Evolutionary conservation across 2,888 invertebrate species (phyloP).

Genomic region (Ctenicera cuprea): DNA sequence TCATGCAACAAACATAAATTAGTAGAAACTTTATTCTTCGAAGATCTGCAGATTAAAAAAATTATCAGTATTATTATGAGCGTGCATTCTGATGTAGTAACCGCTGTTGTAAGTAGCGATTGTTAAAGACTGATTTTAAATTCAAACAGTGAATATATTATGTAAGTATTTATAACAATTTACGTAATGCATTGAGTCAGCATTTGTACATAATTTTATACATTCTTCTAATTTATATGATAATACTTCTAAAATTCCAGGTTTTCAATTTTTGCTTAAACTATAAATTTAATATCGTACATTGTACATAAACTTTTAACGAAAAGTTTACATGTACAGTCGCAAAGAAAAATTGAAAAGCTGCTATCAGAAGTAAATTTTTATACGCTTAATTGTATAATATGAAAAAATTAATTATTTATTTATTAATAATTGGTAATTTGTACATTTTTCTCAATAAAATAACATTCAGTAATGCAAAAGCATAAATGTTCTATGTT

Average conservation of each 20-base stretch:
- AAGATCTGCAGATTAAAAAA: constrained; percentile 37
- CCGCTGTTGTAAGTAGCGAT: constrained; percentile 20
- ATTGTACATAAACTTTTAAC: not conserved
- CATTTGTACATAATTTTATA: constrained; percentile 28
- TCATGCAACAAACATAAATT: too few relatives aligned
- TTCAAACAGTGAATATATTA: constrained; percentile 37
- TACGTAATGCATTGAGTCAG: constrained; percentile 42
- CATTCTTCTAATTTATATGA: constrained; percentile 31
- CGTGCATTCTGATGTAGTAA: constrained; percentile 10
- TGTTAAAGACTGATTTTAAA: constrained; percentile 50
- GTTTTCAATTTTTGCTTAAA: constrained; percentile 17
- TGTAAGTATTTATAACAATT: constrained; percentile 40
- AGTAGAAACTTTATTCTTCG: not conserved
- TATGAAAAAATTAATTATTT: constrained; percentile 35
- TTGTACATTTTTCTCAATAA: constrained; percentile 26
- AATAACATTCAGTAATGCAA: not conserved
- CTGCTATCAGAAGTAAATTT: not conserved
- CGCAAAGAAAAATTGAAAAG: not conserved
- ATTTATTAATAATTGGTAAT: constrained; percentile 31
- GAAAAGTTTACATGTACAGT: not conserved
- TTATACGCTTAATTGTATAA: constrained; percentile 44
- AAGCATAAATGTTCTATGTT: not conserved
- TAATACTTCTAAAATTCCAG: constrained; percentile 15
- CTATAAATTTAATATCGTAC: not conserved
- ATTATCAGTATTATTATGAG: constrained; percentile 44